These are phyloP conservation scores for Drosophila setosimentum DNA, from an alignment of 2,888 invertebrate species.

Conservation along the genomic window DNA sequence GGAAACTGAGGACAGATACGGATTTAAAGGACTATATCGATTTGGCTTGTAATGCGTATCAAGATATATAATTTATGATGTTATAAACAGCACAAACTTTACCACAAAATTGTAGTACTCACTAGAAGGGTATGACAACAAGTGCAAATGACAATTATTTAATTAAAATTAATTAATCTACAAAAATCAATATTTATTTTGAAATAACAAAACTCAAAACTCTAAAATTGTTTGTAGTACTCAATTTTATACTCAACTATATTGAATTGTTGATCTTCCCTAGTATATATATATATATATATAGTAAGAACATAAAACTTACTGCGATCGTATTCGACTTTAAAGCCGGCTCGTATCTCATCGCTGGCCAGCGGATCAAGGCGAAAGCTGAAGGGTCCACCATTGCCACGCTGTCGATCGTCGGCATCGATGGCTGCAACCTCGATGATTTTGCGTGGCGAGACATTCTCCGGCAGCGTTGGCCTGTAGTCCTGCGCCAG, in stretches of 20 bases:
- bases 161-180: too few species aligned
- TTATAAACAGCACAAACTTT: background rate
- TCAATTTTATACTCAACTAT: too few species aligned
- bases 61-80: background rate
- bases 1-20: fast-evolving
- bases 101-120: background rate
- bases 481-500: conserved; percentile 95
- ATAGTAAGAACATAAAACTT: conserved; percentile 85
- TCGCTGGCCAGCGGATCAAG: conserved; percentile 96
- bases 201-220: too few species aligned
- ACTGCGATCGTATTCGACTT: conserved; percentile 98
- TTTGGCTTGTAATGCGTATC: background rate
- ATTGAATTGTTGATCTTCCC: too few species aligned
- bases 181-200: too few species aligned
- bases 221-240: too few species aligned
- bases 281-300: too few species aligned
- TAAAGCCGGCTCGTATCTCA: conserved; percentile 95
- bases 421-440: conserved; percentile 96
- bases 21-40: background rate
- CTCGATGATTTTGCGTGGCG: conserved; percentile 95
- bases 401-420: conserved; percentile 95
- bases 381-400: conserved; percentile 96
- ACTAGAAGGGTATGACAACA: fast-evolving
- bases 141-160: too few species aligned
- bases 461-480: conserved; percentile 95